Evolutionary conservation across 2,113 vertebrate genomes (phyloP).

Genomic region (Fregata magnificens): DNA sequence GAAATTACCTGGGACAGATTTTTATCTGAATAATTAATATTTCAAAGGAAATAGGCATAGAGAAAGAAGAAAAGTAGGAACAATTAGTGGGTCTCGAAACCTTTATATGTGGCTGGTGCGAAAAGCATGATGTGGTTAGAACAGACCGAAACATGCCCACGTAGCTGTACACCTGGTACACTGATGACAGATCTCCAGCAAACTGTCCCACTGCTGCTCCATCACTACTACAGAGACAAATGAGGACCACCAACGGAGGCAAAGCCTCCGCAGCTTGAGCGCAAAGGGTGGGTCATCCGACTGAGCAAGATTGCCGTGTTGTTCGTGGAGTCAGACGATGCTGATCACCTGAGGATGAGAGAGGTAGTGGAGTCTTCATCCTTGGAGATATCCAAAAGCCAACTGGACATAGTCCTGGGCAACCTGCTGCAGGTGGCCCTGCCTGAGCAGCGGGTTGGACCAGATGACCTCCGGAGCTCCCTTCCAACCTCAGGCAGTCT

Average conservation of each 20-base stretch:
- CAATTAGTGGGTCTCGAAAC: neutral
- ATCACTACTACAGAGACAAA: fast-evolving
- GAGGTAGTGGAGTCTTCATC: neutral
- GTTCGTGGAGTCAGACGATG: fast-evolving
- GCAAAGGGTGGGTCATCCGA: neutral
- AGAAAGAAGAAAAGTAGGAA: neutral
- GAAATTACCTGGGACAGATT: neutral
- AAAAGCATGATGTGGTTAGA: neutral
- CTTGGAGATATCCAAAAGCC: neutral
- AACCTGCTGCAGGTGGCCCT: neutral
- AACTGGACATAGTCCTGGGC: fast-evolving
- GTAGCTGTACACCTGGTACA: fast-evolving
- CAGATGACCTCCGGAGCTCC: neutral
- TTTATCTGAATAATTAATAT: neutral
- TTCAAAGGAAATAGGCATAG: neutral
- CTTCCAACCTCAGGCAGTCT: neutral
- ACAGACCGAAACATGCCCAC: fast-evolving
- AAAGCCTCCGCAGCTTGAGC: neutral
- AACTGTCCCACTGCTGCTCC: neutral
- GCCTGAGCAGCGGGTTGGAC: neutral
- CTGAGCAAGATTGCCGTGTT: fast-evolving
- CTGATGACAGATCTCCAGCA: neutral
- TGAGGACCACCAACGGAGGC: neutral
- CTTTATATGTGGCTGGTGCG: neutral
- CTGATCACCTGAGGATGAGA: neutral